phyloP scores from a whole-genome alignment of 2,113 vertebrate genomes.

The Zosterops hypoxanthus region DNA sequence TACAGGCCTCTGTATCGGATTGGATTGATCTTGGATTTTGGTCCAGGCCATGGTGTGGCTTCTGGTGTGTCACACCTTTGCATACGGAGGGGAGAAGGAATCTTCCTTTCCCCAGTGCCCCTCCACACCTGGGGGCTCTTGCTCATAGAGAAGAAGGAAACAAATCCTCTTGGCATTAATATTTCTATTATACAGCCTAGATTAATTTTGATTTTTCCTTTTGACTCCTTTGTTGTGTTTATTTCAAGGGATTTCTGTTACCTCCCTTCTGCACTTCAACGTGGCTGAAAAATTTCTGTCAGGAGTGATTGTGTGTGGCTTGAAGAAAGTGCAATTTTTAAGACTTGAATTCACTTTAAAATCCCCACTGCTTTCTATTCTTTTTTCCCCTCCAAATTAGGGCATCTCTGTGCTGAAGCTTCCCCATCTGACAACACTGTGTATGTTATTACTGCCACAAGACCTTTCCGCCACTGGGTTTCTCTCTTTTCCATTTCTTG shows the following conservation, averaged over 20 bases:
- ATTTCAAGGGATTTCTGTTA: slow-evolving; percentile 29
- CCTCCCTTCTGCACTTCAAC: neutral
- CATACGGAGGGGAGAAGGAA: neutral
- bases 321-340: neutral
- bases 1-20: neutral
- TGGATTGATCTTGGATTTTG: neutral
- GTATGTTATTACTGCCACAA: neutral
- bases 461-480: neutral
- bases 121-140: neutral
- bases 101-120: neutral
- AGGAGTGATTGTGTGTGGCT: neutral
- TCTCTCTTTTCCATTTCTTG: neutral
- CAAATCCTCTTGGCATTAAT: neutral
- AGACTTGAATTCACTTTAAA: slow-evolving; percentile 14
- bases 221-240: slow-evolving; percentile 33
- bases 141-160: fast-evolving
- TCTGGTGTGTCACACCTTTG: neutral
- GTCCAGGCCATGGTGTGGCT: neutral
- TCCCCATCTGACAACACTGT: neutral
- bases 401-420: fast-evolving
- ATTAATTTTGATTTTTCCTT: slow-evolving; percentile 26
- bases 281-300: neutral
- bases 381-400: neutral
- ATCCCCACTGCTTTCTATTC: neutral
- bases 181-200: neutral